Evolutionary conservation across 2,888 invertebrate species (phyloP), one percentile per base, ranked within the genome.

Genomic region (Callyntrura sp.): DNA sequence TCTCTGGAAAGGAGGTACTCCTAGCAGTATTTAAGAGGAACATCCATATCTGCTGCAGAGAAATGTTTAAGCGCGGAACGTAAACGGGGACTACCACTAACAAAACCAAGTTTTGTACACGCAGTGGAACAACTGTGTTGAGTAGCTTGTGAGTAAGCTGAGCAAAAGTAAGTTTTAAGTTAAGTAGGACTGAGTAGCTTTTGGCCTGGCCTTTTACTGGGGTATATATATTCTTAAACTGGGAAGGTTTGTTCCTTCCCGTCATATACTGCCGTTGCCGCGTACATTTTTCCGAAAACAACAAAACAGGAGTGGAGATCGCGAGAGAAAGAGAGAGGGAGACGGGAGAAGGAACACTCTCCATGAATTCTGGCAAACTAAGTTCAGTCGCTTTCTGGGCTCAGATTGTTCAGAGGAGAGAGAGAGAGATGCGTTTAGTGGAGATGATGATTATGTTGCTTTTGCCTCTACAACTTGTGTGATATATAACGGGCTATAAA

Each of bases 341-440:
- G 51, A 51, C 51, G 51, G 51, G 11, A 17, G 4, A 70, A 70
- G 70, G 35, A 76, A 51, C 68, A 57, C 45, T 62, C 81, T 87
- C 87, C n/a, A 23, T 51, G 88, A 83, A 83, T 73, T 88, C 88
- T 83, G 76, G 65, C 76, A 88, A 88, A 83, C 82, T 82, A 76
- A 55, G 83, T 88, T 62, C 70, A 87, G 79, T 87, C 87, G 81
- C 79, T 78, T 79, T 86, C 87, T 88, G 68, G 76, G 65, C 83
- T 88, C 88, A 76, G 82, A 82, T 88, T 88, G 78, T 51, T 87
- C 76, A 83, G 76, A 65, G 12, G 65, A 60, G 81, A 82, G 79
- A 60, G 81, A 82, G 79, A 79, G 65, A 65, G 82, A 88, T 83
- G 83, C 88, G 73, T 82, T 82, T 83, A 60, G 82, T 82, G 87